Conservation (phyloP, 2,797 vertebrate genomes). For the Tolypeutes matacus region DNA sequence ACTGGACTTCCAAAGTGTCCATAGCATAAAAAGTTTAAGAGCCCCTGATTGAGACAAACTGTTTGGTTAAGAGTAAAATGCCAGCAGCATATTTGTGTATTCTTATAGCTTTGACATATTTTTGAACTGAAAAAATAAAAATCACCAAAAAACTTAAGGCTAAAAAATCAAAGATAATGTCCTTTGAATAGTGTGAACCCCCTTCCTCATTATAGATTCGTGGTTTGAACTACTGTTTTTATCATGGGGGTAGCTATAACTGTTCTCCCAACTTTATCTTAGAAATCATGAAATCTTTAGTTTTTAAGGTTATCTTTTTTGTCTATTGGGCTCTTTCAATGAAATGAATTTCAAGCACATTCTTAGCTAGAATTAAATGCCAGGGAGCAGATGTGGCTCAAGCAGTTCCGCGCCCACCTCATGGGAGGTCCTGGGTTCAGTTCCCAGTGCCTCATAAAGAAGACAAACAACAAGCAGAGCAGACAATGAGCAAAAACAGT, state of each 20-base stretch:
- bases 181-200: background rate
- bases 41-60: background rate
- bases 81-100: background rate
- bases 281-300: constrained; percentile 4
- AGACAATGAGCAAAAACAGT: no score
- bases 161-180: constrained; percentile 38
- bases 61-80: constrained; percentile 37
- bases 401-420: no score
- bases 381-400: no score
- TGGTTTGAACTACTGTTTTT: constrained; percentile 11
- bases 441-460: no score
- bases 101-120: constrained; percentile 36
- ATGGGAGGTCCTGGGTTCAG: no score
- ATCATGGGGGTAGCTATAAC: background rate
- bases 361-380: constrained; percentile 6
- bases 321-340: background rate
- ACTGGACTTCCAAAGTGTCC: background rate
- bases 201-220: background rate
- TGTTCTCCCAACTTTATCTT: background rate
- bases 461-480: no score
- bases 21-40: constrained; percentile 6
- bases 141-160: background rate
- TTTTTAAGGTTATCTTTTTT: constrained; percentile 25
- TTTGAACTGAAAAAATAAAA: constrained; percentile 43
- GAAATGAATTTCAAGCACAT: background rate